Evolutionary conservation across 2,888 invertebrate species (phyloP).

Genomic region (Plebejus melissa): DNA sequence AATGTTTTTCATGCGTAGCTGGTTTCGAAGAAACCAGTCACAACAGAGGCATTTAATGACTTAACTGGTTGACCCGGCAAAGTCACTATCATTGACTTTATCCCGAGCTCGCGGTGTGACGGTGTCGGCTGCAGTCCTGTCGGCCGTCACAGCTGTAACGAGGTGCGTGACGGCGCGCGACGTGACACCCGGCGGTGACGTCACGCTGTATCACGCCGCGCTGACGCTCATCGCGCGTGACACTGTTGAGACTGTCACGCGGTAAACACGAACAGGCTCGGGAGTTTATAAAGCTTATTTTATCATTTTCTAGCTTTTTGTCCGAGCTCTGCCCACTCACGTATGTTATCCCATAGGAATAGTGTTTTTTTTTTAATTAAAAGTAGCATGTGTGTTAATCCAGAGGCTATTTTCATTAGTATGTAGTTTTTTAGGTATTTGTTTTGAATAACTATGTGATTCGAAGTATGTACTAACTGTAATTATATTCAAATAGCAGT

Average conservation of each 20-base stretch:
- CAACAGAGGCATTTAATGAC: no score
- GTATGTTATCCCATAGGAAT: no score
- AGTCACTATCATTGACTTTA: background rate
- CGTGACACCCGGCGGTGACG: background rate
- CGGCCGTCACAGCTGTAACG: background rate
- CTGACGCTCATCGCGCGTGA: background rate
- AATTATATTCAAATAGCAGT: background rate
- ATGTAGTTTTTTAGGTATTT: no score
- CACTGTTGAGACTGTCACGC: background rate
- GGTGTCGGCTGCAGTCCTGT: background rate
- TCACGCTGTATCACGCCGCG: background rate
- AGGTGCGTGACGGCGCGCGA: background rate
- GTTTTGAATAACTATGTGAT: no score
- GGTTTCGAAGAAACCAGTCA: no score
- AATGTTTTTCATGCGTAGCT: no score
- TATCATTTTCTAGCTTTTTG: background rate
- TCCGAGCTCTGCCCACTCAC: background rate
- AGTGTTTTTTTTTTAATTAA: no score
- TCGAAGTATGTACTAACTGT: background rate
- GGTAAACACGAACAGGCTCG: background rate
- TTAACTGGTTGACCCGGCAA: background rate
- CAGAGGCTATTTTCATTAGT: no score
- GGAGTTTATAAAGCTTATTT: background rate
- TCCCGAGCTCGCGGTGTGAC: background rate
- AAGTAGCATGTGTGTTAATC: no score